Conservation (phyloP, 2,888 invertebrate genomes). For the Emmelina monodactyla region DNA sequence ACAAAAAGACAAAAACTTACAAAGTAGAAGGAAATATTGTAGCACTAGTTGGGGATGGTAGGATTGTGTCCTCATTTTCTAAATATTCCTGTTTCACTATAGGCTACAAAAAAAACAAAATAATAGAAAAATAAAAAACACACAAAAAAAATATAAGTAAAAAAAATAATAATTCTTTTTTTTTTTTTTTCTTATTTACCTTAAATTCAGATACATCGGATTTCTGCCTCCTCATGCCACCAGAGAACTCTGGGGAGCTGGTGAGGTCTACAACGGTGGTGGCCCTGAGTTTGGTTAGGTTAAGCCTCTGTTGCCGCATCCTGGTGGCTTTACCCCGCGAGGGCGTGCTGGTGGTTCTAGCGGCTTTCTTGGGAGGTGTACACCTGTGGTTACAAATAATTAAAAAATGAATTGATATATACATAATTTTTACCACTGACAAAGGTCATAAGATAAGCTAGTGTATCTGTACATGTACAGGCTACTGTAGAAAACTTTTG, state of each 20-base stretch:
- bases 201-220: conserved; percentile 16
- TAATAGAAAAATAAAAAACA: not conserved
- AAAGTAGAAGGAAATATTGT: too few species aligned
- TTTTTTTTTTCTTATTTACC: too few species aligned
- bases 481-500: too few species aligned
- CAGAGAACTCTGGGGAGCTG: conserved; percentile 31
- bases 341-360: conserved; percentile 30
- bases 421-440: too few species aligned
- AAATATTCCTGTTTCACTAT: conserved; percentile 38
- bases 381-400: not conserved
- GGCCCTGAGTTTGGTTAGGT: conserved; percentile 23
- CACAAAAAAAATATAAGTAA: not conserved
- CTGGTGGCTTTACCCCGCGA: conserved; percentile 20
- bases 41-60: conserved; percentile 51
- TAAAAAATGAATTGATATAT: not conserved
- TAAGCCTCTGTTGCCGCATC: conserved; percentile 30
- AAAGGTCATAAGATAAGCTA: too few species aligned
- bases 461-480: too few species aligned
- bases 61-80: conserved; percentile 50
- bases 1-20: too few species aligned
- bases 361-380: not conserved
- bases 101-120: not conserved
- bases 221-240: conserved; percentile 14
- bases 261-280: conserved; percentile 37
- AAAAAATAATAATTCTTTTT: not conserved